Percentiles rank a stretch among this genome's conserved stretches.
Evolutionary conservation across 2,113 vertebrate species (phyloP).

Genomic region (Brachypodius melanocephalos): DNA sequence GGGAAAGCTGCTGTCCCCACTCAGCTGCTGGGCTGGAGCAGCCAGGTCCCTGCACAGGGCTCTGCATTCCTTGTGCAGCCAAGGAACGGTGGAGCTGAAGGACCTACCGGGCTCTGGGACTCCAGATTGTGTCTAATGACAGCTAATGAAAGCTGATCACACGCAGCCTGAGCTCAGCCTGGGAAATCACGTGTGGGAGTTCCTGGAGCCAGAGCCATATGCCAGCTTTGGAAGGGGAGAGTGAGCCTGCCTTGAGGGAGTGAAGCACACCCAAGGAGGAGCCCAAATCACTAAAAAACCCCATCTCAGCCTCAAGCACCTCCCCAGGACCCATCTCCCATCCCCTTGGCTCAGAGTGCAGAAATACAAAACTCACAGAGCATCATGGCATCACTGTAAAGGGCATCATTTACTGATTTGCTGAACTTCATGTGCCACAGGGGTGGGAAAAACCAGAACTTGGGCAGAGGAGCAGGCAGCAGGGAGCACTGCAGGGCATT

Average conservation of each 20-base stretch:
- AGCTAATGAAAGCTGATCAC: constrained; percentile 37
- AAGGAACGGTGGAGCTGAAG: background rate
- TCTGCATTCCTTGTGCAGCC: accelerated
- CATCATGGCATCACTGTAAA: background rate
- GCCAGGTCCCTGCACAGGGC: background rate
- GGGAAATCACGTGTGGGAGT: background rate
- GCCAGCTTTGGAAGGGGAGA: background rate
- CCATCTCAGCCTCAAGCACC: background rate
- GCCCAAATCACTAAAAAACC: background rate
- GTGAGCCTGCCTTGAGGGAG: background rate
- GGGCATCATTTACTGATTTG: background rate
- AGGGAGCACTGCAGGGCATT: background rate
- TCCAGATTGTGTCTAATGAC: constrained; percentile 54
- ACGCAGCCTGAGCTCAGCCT: background rate
- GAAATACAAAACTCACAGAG: background rate
- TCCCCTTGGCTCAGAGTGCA: background rate
- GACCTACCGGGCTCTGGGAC: background rate
- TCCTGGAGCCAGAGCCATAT: constrained; percentile 25
- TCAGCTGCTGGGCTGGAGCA: accelerated
- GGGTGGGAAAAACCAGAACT: background rate
- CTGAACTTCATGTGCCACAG: background rate
- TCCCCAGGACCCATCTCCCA: background rate
- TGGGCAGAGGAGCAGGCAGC: background rate
- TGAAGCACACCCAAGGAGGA: background rate
- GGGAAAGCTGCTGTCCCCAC: background rate